Percentiles rank a stretch among this genome's conserved stretches.
phyloP scores from a whole-genome alignment of 53 echinoderm and acorn worm species.

The Patiria pectinifera region DNA sequence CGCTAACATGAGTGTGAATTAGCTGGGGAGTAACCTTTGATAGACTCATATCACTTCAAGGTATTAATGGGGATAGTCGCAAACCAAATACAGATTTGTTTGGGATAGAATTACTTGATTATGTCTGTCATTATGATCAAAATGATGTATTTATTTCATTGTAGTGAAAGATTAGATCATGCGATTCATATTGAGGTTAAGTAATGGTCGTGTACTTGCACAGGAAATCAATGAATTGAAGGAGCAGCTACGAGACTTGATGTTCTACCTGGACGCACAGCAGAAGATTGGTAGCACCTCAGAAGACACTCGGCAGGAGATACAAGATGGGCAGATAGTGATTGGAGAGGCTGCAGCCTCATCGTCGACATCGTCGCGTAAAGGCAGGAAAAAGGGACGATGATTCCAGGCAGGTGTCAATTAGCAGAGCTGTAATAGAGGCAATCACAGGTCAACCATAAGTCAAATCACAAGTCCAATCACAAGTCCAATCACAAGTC shows the following conservation, averaged over 20 bases:
- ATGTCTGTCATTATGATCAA: too few relatives aligned
- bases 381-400: constrained; percentile 48
- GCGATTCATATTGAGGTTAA: neutral
- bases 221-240: constrained; percentile 88
- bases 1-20: too few relatives aligned
- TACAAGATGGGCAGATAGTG: constrained; percentile 91
- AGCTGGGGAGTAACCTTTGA: too few relatives aligned
- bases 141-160: too few relatives aligned
- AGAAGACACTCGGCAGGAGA: constrained; percentile 89
- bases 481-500: too few relatives aligned
- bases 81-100: too few relatives aligned
- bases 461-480: too few relatives aligned
- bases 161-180: neutral
- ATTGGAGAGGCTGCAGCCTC: constrained; percentile 80
- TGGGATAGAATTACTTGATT: too few relatives aligned
- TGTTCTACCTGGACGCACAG: constrained; percentile 97
- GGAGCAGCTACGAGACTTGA: constrained; percentile 91
- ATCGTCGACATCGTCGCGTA: constrained; percentile 17
- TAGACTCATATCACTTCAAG: too few relatives aligned
- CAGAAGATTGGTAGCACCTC: constrained; percentile 83
- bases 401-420: neutral
- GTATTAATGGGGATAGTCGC: too few relatives aligned
- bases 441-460: neutral
- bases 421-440: neutral
- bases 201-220: neutral